Conservation (phyloP, 2,797 vertebrate species). For the Limosa lapponica region DNA sequence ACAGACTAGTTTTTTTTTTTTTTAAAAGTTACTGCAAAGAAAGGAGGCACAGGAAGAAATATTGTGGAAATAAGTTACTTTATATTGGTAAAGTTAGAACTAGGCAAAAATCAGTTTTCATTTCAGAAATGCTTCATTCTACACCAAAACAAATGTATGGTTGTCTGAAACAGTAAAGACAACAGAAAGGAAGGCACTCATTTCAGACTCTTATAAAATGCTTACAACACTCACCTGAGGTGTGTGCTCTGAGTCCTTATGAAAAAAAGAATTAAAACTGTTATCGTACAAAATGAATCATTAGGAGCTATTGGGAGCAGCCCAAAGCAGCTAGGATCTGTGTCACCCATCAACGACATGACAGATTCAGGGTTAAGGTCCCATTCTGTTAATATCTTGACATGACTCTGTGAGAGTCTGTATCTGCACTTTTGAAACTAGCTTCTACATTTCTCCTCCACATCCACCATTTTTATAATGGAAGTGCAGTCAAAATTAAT, state of each 20-base stretch:
- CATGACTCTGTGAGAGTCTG: not conserved
- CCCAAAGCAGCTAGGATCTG: not conserved
- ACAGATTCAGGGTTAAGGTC: not conserved
- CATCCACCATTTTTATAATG: not conserved
- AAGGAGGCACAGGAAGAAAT: not conserved
- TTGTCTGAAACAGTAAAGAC: not conserved
- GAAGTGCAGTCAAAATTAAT: not conserved
- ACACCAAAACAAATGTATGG: not conserved
- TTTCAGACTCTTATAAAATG: not conserved
- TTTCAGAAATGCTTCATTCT: not conserved
- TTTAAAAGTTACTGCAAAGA: not conserved
- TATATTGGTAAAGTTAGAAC: not conserved
- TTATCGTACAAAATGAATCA: not conserved
- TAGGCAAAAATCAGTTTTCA: not conserved
- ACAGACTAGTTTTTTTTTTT: not conserved
- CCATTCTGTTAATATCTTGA: not conserved
- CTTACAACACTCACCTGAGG: not conserved
- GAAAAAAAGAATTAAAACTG: not conserved
- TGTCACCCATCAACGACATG: not conserved
- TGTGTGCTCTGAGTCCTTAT: not conserved
- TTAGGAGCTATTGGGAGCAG: not conserved
- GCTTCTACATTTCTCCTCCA: not conserved
- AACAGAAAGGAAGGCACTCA: not conserved
- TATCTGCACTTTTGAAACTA: not conserved
- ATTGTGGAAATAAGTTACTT: not conserved